These are phyloP conservation scores for Macrosoma leucophasiata DNA, from an alignment of 2,888 invertebrate species.

Conservation along the genomic window DNA sequence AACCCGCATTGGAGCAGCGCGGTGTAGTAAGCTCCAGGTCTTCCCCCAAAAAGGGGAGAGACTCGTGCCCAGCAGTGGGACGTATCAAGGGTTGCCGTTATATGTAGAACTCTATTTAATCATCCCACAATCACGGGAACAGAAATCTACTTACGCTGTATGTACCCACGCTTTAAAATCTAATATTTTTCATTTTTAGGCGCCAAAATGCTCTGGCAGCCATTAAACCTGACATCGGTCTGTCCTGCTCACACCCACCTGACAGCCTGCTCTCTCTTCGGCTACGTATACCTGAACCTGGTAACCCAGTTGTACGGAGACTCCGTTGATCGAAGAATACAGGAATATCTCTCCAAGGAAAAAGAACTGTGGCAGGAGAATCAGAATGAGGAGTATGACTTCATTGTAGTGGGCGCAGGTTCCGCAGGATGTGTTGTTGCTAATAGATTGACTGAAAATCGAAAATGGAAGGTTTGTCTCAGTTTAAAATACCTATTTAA, in stretches of 20 bases:
- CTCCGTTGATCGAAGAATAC: constrained; percentile 31
- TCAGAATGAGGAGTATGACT: constrained; percentile 40
- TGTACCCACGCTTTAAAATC: too few relatives aligned
- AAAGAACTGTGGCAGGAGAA: constrained; percentile 5
- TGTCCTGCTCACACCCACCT: constrained; percentile 36
- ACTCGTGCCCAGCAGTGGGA: too few relatives aligned
- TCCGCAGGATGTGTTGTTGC: constrained; percentile 51
- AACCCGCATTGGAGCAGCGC: too few relatives aligned
- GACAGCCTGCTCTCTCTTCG: constrained; percentile 41
- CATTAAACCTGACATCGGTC: constrained; percentile 25
- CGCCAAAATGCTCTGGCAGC: constrained; percentile 34
- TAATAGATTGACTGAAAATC: constrained; percentile 40
- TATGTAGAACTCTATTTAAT: too few relatives aligned
- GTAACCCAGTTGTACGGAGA: constrained; percentile 41
- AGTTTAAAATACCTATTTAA: too few relatives aligned
- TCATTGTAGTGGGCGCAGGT: constrained; percentile 54
- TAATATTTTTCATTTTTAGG: too few relatives aligned
- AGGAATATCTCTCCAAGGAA: constrained; percentile 8
- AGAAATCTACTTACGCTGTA: too few relatives aligned
- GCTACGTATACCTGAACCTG: constrained; percentile 40
- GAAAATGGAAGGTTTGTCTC: constrained; percentile 44
- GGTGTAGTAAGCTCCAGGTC: too few relatives aligned
- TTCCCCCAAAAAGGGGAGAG: too few relatives aligned
- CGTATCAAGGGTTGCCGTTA: too few relatives aligned
- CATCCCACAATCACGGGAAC: too few relatives aligned